Conservation (phyloP, 2,113 vertebrate genomes). For the Oreochromis niloticus region DNA sequence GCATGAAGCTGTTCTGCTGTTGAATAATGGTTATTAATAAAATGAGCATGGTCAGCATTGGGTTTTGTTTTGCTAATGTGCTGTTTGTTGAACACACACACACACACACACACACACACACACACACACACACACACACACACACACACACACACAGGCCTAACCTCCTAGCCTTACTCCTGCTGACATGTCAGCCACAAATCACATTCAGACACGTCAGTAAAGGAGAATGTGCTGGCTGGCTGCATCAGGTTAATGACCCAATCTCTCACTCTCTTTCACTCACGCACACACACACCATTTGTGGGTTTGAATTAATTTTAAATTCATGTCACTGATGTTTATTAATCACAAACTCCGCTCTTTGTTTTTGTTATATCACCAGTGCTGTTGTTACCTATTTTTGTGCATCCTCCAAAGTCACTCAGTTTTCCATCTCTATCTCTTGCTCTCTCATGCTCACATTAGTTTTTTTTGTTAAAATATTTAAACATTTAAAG, state of each 20-base stretch:
- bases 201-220: conserved; percentile 1
- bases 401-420: not conserved
- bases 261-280: not conserved
- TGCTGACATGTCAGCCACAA: conserved; percentile 25
- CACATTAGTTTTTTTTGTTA: not conserved
- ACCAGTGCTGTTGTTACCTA: not conserved
- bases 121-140: not conserved
- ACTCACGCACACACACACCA: not conserved
- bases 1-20: not conserved
- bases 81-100: not conserved
- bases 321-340: not conserved
- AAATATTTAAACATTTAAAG: not conserved
- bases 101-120: not conserved
- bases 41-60: conserved; percentile 17
- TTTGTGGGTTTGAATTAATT: not conserved
- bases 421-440: not conserved
- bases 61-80: not conserved
- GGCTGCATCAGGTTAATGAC: conserved; percentile 56
- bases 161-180: not conserved
- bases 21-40: conserved; percentile 11
- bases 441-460: not conserved
- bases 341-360: not conserved
- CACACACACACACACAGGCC: not conserved
- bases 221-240: conserved; percentile 46
- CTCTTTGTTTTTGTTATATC: not conserved